Evolutionary conservation across 2,888 invertebrate genomes (phyloP), one percentile per base, ranked within the genome.

Genomic region (Xanthostigma xanthostigma): DNA sequence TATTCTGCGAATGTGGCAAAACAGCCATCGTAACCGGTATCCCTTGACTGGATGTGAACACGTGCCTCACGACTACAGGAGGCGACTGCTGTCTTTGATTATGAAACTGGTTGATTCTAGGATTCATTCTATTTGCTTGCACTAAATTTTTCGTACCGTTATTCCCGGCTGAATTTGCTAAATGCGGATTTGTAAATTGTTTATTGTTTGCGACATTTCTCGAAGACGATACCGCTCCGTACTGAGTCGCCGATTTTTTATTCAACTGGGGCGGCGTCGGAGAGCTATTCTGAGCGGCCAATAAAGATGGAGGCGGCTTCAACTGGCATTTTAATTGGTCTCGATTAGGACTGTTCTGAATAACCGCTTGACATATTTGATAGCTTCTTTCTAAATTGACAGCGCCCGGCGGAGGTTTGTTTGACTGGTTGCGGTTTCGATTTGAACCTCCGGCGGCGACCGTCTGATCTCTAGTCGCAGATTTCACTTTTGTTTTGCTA

Each of bases 351-450:
- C 91, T 93, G 66, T 90, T 92, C 68, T 92, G 91, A 54, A 95
- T 89, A n/a, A 87, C 87, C 41, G 87, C 87, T 66, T 86, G 87
- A 60, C 89, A 90, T 58, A 95, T 95, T 70, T 94, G 93, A 67
- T 93, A 91, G 63, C 94, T 94, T 49, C 95, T 78, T 64, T 94
- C 93, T 48, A 94, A 70, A 68, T 95, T 94, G 36, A 94, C 89
- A 5, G 88, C 88, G 2, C 91, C 91, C 0, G 90, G 91, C 1
- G 91, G 90, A 51, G 88, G 80, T 64, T 84, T 84, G 59, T 81
- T 84, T 8, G 78, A 73, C 36, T 58, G 60, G 55, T 73, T 75
- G 44, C 78, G 70, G 57, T 71, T 74, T 48, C 76, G 70, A 60
- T 47, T 70, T 9, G 54, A 49, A 38, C 50, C 45, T 45, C 53